Percentiles rank a stretch among this genome's conserved stretches.
These are phyloP conservation scores for Cephus spinipes DNA, from an alignment of 2,888 invertebrate genomes.

Conservation along the genomic window DNA sequence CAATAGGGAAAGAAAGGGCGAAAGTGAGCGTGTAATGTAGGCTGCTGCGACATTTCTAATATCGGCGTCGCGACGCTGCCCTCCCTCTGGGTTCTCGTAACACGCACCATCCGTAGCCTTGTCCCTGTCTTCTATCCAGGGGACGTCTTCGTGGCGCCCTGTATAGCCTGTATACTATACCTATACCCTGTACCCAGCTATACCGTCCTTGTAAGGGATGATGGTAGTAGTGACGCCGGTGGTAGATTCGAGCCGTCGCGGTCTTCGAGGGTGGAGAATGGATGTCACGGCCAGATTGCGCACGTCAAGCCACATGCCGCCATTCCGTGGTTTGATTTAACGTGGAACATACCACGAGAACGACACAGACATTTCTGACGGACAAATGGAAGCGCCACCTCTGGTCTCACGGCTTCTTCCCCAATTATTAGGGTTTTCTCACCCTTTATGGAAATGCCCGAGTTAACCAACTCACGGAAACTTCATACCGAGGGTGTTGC, in stretches of 20 bases:
- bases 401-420: neutral
- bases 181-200: no score
- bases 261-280: slow-evolving; percentile 11
- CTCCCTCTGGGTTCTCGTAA: neutral
- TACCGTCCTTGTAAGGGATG: neutral
- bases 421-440: neutral
- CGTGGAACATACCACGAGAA: slow-evolving; percentile 27
- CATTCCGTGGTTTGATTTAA: slow-evolving; percentile 42
- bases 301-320: slow-evolving; percentile 53
- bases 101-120: neutral
- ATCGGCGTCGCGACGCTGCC: slow-evolving; percentile 4
- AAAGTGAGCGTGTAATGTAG: neutral
- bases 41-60: slow-evolving; percentile 3
- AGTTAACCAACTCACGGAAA: neutral
- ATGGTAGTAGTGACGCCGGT: slow-evolving; percentile 15
- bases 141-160: neutral
- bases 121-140: neutral
- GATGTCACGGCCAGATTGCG: slow-evolving; percentile 58
- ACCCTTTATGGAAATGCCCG: neutral
- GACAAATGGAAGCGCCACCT: slow-evolving; percentile 13
- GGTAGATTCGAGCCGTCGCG: slow-evolving; percentile 41
- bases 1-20: neutral
- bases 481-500: neutral
- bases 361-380: slow-evolving; percentile 19
- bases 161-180: neutral